Percentiles rank a stretch among this genome's conserved stretches.
phyloP scores from a whole-genome alignment of 2,888 invertebrate species.

The Endotricha flammealis region DNA sequence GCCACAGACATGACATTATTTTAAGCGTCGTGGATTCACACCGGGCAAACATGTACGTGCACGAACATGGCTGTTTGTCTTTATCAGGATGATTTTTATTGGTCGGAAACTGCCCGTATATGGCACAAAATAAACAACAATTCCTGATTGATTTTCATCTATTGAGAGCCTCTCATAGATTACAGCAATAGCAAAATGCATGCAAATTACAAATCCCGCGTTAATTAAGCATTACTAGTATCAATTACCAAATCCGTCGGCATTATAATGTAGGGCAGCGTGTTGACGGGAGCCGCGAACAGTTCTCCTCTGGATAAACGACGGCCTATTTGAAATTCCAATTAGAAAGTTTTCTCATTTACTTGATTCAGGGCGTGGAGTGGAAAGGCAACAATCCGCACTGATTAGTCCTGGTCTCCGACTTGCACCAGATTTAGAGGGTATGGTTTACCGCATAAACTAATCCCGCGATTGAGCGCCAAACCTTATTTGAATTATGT shows the following conservation, averaged over 20 bases:
- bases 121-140: no score
- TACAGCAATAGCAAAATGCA: no score
- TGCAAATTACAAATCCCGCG: no score
- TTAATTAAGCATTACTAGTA: conserved; percentile 24
- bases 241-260: conserved; percentile 46
- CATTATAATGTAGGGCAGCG: conserved; percentile 51
- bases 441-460: conserved; percentile 59
- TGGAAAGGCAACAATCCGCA: conserved; percentile 73
- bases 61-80: no score
- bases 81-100: no score
- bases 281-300: conserved; percentile 59
- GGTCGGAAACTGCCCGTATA: no score
- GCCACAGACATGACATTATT: no score
- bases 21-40: no score
- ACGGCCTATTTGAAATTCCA: conserved; percentile 75
- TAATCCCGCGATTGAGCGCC: conserved; percentile 57
- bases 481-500: conserved; percentile 49
- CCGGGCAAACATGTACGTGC: no score
- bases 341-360: conserved; percentile 78
- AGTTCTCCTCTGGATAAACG: conserved; percentile 68
- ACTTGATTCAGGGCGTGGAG: conserved; percentile 72
- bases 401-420: conserved; percentile 68
- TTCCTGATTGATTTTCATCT: no score
- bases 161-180: no score
- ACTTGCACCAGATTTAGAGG: conserved; percentile 67